Base-by-base conservation (phyloP, 2,797 vertebrate genomes). In the Aplochiton taeniatus region DNA sequence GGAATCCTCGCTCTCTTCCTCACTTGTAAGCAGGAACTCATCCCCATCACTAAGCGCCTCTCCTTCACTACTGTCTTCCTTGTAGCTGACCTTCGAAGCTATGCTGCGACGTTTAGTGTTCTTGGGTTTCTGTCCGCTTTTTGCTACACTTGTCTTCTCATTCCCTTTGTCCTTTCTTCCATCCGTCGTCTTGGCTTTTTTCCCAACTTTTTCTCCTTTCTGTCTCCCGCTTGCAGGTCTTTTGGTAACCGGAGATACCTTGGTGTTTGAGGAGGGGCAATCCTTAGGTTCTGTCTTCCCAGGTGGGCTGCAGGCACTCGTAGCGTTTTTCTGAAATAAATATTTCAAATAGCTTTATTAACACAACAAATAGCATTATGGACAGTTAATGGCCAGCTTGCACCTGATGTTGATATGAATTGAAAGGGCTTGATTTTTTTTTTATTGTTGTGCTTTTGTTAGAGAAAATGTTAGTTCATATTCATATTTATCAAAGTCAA, bases 61-160 rank as follows among this genome's bases (percentile, higher is more conserved):
- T 0, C 70, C 86, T 0, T 93, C 95, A 3, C 79, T 93, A 53
- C 94, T 96, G 12, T 94, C 92, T 66, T 98, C 97, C 84, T 93
- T 98, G 77, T 99, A 99, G 42, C 88, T 96, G 45, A 97, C 93
- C 82, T 95, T 95, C 17, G 95, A 94, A 18, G 95, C 94, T 0
- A 92, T 80, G 52, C 84, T 93, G 69, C 93, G 93, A 17, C 87
- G 83, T 44, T 88, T 93, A 11, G 81, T 72, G 1, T 86, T 95
- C 74, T 91, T 92, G 1, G 88, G 89, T 58, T 78, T 92, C 68
- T 76, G 88, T 0, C 77, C 81, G 2, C 59, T 70, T 0, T 62
- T 57, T 1, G 41, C 44, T 0, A 55, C 43, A 48, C 14, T 43
- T 49, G 65, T 80, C 20, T 86, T 74, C 47, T 80, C 83, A 9